Evolutionary conservation across 2,797 vertebrate genomes (phyloP).

Genomic region (Cossypha niveicapilla): DNA sequence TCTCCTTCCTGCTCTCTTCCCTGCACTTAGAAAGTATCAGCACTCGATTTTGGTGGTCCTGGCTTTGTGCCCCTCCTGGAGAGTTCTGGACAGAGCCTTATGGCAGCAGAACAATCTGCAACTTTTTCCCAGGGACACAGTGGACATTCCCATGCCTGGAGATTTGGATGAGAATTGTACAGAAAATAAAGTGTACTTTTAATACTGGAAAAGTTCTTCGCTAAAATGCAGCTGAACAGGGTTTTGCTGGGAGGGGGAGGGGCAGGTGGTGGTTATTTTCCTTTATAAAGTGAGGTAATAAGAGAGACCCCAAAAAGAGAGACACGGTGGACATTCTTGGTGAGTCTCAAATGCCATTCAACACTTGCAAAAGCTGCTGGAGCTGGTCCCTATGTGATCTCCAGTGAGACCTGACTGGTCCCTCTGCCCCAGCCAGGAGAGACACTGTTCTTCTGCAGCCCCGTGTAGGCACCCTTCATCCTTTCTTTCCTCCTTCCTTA

Average conservation of each 20-base stretch:
- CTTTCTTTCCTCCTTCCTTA: not conserved
- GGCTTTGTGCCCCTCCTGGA: not conserved
- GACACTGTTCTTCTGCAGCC: accelerated
- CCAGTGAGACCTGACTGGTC: not conserved
- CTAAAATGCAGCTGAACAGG: not conserved
- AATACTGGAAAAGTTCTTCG: not conserved
- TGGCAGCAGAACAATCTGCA: not conserved
- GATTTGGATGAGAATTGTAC: not conserved
- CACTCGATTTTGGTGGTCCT: constrained; percentile 24
- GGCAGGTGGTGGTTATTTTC: not conserved
- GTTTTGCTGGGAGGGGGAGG: not conserved
- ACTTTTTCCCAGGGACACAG: not conserved
- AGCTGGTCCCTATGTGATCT: not conserved
- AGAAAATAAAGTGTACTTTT: constrained; percentile 57
- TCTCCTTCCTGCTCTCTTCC: not conserved
- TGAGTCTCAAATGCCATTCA: not conserved
- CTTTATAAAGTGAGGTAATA: not conserved
- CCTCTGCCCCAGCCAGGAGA: not conserved
- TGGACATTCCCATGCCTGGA: not conserved
- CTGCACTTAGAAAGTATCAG: not conserved
- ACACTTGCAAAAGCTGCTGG: not conserved
- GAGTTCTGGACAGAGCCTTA: not conserved
- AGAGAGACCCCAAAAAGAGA: not conserved
- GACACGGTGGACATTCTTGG: accelerated
- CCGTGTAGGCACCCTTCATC: not conserved